phyloP scores from a whole-genome alignment of 2,888 invertebrate genomes.

The Eulithis prunata region DNA sequence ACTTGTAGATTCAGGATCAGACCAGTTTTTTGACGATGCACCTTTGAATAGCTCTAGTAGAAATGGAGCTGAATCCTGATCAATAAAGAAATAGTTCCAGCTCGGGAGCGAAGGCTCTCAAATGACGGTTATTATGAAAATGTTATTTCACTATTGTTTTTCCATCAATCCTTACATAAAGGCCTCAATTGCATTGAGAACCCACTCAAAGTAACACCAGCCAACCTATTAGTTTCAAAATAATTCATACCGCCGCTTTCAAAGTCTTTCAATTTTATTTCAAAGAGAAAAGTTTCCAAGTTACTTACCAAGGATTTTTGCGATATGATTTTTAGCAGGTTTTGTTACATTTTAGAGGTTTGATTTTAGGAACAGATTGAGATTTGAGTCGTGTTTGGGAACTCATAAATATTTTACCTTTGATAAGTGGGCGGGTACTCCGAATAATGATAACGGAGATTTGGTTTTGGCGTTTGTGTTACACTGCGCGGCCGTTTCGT shows the following conservation, averaged over 20 bases:
- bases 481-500: too few relatives aligned
- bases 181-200: not conserved
- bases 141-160: too few relatives aligned
- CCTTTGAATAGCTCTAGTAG: too few relatives aligned
- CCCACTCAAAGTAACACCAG: not conserved
- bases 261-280: conserved; percentile 42
- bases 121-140: too few relatives aligned
- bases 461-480: too few relatives aligned
- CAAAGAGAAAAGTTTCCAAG: conserved; percentile 36
- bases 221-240: conserved; percentile 46
- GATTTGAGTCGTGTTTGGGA: conserved; percentile 27
- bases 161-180: too few relatives aligned
- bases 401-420: conserved; percentile 32
- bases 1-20: too few relatives aligned
- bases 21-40: too few relatives aligned
- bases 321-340: conserved; percentile 25
- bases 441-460: too few relatives aligned
- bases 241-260: conserved; percentile 54
- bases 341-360: conserved; percentile 21
- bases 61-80: too few relatives aligned
- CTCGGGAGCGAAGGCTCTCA: too few relatives aligned
- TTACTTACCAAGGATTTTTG: conserved; percentile 21
- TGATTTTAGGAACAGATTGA: conserved; percentile 27
- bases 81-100: too few relatives aligned
- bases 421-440: conserved; percentile 4